phyloP scores from a whole-genome alignment of 2,113 vertebrate species.

The Gallinago media region DNA sequence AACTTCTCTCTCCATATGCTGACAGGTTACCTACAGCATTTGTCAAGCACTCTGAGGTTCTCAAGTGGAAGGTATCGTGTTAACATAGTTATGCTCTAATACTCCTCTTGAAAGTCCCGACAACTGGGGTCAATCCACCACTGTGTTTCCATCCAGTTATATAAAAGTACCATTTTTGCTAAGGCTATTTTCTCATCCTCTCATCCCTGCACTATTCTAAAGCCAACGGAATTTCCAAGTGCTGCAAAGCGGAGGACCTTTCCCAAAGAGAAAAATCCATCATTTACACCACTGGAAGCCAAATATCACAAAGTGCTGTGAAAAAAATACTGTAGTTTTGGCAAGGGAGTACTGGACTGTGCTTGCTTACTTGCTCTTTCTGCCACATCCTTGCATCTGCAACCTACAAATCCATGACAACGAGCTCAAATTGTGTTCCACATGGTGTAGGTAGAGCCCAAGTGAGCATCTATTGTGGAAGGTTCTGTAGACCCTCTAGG shows the following conservation, averaged over 20 bases:
- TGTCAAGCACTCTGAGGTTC: neutral
- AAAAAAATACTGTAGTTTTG: neutral
- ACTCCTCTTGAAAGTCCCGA: neutral
- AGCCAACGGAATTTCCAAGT: too few species aligned
- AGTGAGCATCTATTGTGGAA: accelerated
- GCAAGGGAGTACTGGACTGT: neutral
- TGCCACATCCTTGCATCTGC: neutral
- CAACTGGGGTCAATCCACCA: neutral
- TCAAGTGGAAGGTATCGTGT: neutral
- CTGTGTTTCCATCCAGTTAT: neutral
- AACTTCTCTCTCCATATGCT: neutral
- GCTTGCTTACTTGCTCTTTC: too few species aligned
- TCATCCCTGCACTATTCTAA: neutral
- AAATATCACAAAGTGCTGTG: neutral
- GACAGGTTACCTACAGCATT: accelerated
- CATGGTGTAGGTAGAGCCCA: accelerated
- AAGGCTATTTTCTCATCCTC: too few species aligned
- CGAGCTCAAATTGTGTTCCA: too few species aligned
- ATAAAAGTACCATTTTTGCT: neutral
- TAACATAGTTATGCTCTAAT: neutral
- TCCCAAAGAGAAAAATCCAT: neutral
- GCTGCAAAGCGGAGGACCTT: neutral
- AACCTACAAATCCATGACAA: too few species aligned
- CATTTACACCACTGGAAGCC: neutral
- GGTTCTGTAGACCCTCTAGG: accelerated